Percentiles rank a stretch among this genome's conserved stretches.
Conservation (phyloP, 2,113 vertebrate species). For the rat (Rattus norvegicus) region GRCr8 NC_086022.1:10555001-10555500, state of each 20-base stretch:
- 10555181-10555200: too few species aligned
- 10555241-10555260: accelerated
- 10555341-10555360: background rate
- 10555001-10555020: accelerated
- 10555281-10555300: background rate
- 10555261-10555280: background rate
- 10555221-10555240: background rate
- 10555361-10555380: too few species aligned
- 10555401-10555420: accelerated
- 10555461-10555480: too few species aligned
- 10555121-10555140: background rate
- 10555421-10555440: accelerated
- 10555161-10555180: too few species aligned
- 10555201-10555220: too few species aligned
- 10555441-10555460: accelerated
- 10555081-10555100: too few species aligned
- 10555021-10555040: accelerated
- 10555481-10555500: background rate
- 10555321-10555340: background rate
- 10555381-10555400: accelerated
- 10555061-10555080: background rate
- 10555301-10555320: background rate
- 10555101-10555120: accelerated
- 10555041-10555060: background rate
- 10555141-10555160: too few species aligned